Conservation (phyloP, 2,113 vertebrate genomes). For the Willisornis vidua region DNA sequence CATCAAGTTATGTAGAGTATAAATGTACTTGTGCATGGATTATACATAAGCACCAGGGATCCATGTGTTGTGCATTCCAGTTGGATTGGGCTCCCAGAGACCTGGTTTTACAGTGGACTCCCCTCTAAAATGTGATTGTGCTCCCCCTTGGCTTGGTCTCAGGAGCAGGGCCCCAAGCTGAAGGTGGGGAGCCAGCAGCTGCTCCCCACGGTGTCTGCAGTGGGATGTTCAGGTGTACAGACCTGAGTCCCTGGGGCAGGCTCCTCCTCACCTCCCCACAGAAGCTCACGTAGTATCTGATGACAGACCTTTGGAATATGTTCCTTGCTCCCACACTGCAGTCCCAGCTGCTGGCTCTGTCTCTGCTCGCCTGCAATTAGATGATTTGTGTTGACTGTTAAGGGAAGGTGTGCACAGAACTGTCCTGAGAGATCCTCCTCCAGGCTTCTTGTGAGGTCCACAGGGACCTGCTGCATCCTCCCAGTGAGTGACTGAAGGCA, state of each 20-base stretch:
- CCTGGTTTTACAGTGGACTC: not conserved
- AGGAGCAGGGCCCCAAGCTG: not conserved
- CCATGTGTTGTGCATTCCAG: rapidly evolving
- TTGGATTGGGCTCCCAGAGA: not conserved
- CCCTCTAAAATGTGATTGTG: too few relatives aligned
- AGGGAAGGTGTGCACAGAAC: not conserved
- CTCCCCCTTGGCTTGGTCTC: rapidly evolving
- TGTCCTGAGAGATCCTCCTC: not conserved
- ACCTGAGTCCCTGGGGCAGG: not conserved
- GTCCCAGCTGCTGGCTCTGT: not conserved
- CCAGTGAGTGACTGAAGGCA: not conserved
- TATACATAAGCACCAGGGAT: not conserved
- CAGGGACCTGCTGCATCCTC: not conserved
- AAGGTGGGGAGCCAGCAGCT: rapidly evolving
- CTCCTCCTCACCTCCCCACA: not conserved
- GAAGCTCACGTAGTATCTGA: not conserved
- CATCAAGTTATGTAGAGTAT: not conserved
- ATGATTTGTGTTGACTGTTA: not conserved
- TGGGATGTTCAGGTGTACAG: rapidly evolving
- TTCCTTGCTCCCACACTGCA: not conserved
- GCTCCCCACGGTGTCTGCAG: rapidly evolving
- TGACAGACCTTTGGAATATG: not conserved
- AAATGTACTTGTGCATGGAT: not conserved
- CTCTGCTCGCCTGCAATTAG: not conserved
- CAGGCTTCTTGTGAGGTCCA: not conserved